phyloP scores from a whole-genome alignment of 2,888 invertebrate species.

The Cerastoderma edule region DNA sequence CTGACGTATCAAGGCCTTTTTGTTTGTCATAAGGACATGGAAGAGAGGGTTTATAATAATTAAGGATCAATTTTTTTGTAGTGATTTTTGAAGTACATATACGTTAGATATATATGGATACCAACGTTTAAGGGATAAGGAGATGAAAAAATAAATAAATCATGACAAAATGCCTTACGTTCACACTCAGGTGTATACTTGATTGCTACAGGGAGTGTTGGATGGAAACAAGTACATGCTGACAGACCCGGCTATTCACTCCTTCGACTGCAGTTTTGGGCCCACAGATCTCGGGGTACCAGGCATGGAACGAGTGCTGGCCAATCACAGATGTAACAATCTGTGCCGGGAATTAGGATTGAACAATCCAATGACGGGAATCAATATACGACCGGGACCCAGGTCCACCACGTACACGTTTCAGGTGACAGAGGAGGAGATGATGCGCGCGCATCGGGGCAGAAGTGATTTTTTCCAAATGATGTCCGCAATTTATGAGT shows the following conservation, averaged over 20 bases:
- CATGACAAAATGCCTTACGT: too few species aligned
- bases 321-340: constrained; percentile 55
- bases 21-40: too few species aligned
- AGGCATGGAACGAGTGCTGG: constrained; percentile 47
- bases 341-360: constrained; percentile 46
- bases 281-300: constrained; percentile 47
- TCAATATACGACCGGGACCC: constrained; percentile 15
- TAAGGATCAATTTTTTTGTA: too few species aligned
- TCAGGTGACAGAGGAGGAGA: constrained; percentile 39
- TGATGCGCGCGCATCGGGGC: constrained; percentile 20
- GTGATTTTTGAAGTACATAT: too few species aligned
- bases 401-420: constrained; percentile 38
- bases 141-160: too few species aligned
- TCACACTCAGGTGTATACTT: too few species aligned
- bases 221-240: constrained; percentile 47
- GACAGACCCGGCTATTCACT: constrained; percentile 62
- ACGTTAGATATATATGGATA: too few species aligned
- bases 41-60: too few species aligned
- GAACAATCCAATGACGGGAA: constrained; percentile 31
- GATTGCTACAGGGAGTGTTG: constrained; percentile 63
- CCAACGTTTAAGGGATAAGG: too few species aligned
- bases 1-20: too few species aligned
- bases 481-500: constrained; percentile 4
- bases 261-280: constrained; percentile 39
- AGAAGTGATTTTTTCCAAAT: constrained; percentile 8